Base-by-base conservation (phyloP, 2,888 invertebrate genomes). In the Brachycybe producta region DNA sequence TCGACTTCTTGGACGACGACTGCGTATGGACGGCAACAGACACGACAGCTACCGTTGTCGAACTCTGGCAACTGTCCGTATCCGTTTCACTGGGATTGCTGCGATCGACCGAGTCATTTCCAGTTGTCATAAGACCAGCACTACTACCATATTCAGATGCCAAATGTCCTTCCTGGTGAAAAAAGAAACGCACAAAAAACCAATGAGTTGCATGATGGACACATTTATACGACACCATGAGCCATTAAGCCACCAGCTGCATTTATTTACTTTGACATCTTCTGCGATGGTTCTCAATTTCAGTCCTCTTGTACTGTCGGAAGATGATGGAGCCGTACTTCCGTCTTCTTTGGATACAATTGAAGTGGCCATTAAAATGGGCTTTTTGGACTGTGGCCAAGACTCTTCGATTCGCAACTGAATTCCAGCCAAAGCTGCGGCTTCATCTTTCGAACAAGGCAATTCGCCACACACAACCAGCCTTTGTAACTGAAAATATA, bases 371-470 rank as follows among this genome's bases (percentile, higher is more conserved):
- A 39, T 36, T 15, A 35, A 42, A 50, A 24, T 8, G 56, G 44
- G 23, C 11, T 39, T 28, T n/a, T 26, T 50, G 5, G 57, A 53
- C 13, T 69, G 68, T 70, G 70, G 71, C 61, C 71, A 73, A 23
- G 67, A 66, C 57, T 74, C 73, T 58, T 77, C 76, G 17, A 78
- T 71, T 49, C 76, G 71, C 15, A 77, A 67, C 62, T 78, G 77
- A 49, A 78, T 75, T 36, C 75, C 74, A 5, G 78, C 78, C 52
- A 78, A 63, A 7, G 73, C 70, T 1, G 77, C 75, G 1, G 76
- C 77, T 57, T 78, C 77, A 56, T 77, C 76, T 58, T 75, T 75
- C 50, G 73, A 72, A 64, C 76, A 76, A 2, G 76, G 76, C 53
- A 78, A 62, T 34, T 73, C 71, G 2, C 78, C 78, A 35, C 69